Base-by-base conservation (phyloP, 1,140 invertebrate species). In the Drosophila lowei region DNA sequence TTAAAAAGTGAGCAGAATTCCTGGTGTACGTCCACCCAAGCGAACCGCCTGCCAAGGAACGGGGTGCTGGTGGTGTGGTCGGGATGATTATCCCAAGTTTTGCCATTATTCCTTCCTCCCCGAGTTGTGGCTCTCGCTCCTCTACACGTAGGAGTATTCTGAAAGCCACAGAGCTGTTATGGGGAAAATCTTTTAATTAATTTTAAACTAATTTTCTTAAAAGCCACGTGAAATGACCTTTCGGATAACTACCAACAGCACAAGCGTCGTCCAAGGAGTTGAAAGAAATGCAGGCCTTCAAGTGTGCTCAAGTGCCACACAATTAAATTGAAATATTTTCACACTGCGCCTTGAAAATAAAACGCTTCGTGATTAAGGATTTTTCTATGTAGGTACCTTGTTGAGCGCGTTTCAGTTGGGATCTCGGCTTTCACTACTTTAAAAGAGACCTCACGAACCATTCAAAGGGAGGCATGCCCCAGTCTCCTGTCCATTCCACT, bases 111-210 rank as follows among this genome's bases (percentile, higher is more conserved):
- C 43, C 18, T 11, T 28, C 25, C 30, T 11, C 30, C 30, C 7
- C 28, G 28, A 30, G 28, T 7, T 30, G 23, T 66, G 61, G 63
- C n/a, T 16, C 50, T 13, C 42, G 48, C 65, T 67, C 48, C 47
- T 67, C 41, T 62, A 66, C 23, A 42, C 30, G 63, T 64, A 47
- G 46, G 30, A 34, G 30, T 34, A 11, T 11, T 34, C 30, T 49
- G 60, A 60, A 54, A 70, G 47, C 47, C 66, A 59, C 47, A 71
- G 67, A 56, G 30, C 56, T 60, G 56, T 72, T 72, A 52, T 53
- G 56, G 42, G 21, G 68, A 72, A 72, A 72, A 72, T 61, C 56
- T 72, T 72, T 72, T 72, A 72, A 72, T 72, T 72, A 72, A 72
- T 72, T 72, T 72, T 54, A 61, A 72, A 72, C 68, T 72, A 53